phyloP scores from a whole-genome alignment of 2,797 vertebrate species.

The Enteromius afrohamiltoni region DNA sequence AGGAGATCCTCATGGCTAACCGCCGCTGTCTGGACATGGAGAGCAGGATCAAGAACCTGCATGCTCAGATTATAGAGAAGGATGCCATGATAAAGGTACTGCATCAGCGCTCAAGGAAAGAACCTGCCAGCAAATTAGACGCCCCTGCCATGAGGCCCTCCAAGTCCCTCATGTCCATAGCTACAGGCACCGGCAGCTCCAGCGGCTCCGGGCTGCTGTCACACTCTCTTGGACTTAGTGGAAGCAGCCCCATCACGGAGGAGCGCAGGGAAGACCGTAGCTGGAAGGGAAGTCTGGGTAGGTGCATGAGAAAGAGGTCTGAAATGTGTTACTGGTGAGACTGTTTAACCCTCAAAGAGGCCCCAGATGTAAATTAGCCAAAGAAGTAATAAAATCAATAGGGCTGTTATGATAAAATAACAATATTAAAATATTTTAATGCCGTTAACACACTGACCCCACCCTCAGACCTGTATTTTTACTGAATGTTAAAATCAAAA shows the following conservation, averaged over 20 bases:
- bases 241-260: conserved; percentile 91
- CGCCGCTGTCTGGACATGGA: conserved; percentile 99
- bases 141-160: conserved; percentile 93
- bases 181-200: conserved; percentile 71
- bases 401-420: not conserved
- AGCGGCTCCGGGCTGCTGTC: conserved; percentile 87
- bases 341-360: not conserved
- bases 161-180: conserved; percentile 98
- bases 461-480: not conserved
- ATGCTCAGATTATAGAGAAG: conserved; percentile 98
- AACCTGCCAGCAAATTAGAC: conserved; percentile 85
- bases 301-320: conserved; percentile 35
- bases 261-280: conserved; percentile 91
- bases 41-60: conserved; percentile 97
- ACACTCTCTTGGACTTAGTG: conserved; percentile 88
- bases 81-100: conserved; percentile 99
- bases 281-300: conserved; percentile 98
- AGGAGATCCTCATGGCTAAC: conserved; percentile 97
- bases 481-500: not conserved
- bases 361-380: not conserved
- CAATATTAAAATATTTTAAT: not conserved
- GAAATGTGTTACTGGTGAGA: not conserved
- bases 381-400: conserved; percentile 4
- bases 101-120: conserved; percentile 95
- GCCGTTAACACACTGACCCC: not conserved